These are phyloP conservation scores for Paraplagusia blochii DNA, from an alignment of 2,113 vertebrate genomes.

Conservation along the genomic window DNA sequence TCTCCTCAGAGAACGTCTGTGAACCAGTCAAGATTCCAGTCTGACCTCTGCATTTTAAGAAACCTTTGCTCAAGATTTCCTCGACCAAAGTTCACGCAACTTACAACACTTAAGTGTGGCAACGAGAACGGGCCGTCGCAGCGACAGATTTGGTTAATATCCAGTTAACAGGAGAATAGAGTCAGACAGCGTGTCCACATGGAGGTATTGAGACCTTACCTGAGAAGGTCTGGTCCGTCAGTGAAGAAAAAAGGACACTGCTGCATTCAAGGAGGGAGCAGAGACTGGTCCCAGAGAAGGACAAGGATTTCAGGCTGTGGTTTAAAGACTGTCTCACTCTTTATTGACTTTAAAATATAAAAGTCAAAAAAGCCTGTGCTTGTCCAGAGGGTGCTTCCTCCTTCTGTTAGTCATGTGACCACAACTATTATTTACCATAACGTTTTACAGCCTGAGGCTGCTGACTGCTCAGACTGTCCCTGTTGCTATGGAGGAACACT, in stretches of 20 bases:
- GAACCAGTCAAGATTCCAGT: constrained; percentile 3
- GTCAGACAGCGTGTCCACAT: neutral
- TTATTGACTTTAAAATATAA: constrained; percentile 29
- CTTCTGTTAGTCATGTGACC: no score
- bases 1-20: neutral
- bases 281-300: neutral
- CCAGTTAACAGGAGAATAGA: neutral
- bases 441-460: no score
- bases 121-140: constrained; percentile 21
- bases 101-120: constrained; percentile 60
- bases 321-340: neutral
- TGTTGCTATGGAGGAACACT: no score
- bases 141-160: constrained; percentile 30
- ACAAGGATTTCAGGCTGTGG: neutral
- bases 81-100: constrained; percentile 51
- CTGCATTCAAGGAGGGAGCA: no score
- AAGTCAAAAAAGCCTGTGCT: constrained; percentile 9
- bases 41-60: constrained; percentile 27
- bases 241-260: neutral
- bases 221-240: neutral
- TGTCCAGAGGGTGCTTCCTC: neutral
- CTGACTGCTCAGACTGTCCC: no score
- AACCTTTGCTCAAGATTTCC: constrained; percentile 16
- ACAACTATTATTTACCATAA: no score
- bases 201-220: neutral